phyloP scores from a whole-genome alignment of 2,113 vertebrate species.

The Mus musculus region DNA sequence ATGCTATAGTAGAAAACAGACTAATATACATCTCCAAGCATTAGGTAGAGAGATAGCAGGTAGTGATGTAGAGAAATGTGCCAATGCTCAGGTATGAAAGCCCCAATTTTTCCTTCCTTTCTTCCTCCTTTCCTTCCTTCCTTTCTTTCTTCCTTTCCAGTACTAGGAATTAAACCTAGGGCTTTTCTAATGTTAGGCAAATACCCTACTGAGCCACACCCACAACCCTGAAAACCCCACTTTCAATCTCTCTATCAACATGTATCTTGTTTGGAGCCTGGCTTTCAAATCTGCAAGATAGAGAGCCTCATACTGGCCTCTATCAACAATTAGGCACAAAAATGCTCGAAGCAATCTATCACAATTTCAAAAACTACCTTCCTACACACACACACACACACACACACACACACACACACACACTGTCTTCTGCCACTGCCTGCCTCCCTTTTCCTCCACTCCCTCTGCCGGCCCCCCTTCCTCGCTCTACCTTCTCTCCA shows the following conservation, averaged over 20 bases:
- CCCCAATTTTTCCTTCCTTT: not conserved
- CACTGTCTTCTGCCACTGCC: not conserved
- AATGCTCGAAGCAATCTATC: rapidly evolving
- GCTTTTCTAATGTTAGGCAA: not conserved
- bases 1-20: not conserved
- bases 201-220: not conserved
- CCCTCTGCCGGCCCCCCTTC: not conserved
- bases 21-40: not conserved
- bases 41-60: not conserved
- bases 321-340: not conserved
- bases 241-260: not conserved
- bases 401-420: too few species aligned
- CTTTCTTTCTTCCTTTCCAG: not conserved
- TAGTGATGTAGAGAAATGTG: not conserved
- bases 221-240: not conserved
- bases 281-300: not conserved
- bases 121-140: not conserved
- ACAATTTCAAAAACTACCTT: not conserved
- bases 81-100: not conserved
- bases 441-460: not conserved
- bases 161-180: not conserved
- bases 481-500: too few species aligned
- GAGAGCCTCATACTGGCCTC: not conserved
- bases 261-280: not conserved
- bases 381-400: too few species aligned